A percentile compares a stretch with the other conserved stretches of the same genome.
Evolutionary conservation across 2,888 invertebrate genomes (phyloP).

Genomic region (Esperia sulphurella): DNA sequence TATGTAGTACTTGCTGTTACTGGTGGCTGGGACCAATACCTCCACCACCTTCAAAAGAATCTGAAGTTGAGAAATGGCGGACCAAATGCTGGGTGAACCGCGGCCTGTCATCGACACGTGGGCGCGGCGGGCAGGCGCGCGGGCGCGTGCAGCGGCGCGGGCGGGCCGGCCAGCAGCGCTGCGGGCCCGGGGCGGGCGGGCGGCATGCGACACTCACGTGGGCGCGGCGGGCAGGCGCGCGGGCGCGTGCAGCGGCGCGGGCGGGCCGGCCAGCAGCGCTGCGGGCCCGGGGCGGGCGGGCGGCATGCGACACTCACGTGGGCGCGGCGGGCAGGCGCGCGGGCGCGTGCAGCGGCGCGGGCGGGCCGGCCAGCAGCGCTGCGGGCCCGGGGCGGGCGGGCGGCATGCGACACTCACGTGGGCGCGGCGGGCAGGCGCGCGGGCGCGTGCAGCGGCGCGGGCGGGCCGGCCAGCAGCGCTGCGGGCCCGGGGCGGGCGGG

Average conservation of each 20-base stretch:
- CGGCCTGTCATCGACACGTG: too few relatives aligned
- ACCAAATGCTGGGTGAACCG: too few relatives aligned
- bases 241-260: slow-evolving; percentile 41
- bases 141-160: not conserved
- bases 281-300: slow-evolving; percentile 82
- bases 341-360: slow-evolving; percentile 41
- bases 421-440: slow-evolving; percentile 21
- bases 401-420: slow-evolving; percentile 79
- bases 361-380: slow-evolving; percentile 74
- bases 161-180: not conserved
- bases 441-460: slow-evolving; percentile 41
- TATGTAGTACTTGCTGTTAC: too few relatives aligned
- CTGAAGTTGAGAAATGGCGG: too few relatives aligned
- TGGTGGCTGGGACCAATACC: too few relatives aligned
- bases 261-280: slow-evolving; percentile 74
- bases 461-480: slow-evolving; percentile 74
- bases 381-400: slow-evolving; percentile 82
- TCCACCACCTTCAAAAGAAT: too few relatives aligned
- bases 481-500: slow-evolving; percentile 82
- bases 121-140: not conserved
- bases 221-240: slow-evolving; percentile 21
- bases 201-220: slow-evolving; percentile 34
- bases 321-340: slow-evolving; percentile 21
- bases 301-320: slow-evolving; percentile 79
- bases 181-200: too few relatives aligned